These are phyloP conservation scores for Drosophila affinis DNA, from an alignment of 2,888 invertebrate genomes.

Conservation along the genomic window DNA sequence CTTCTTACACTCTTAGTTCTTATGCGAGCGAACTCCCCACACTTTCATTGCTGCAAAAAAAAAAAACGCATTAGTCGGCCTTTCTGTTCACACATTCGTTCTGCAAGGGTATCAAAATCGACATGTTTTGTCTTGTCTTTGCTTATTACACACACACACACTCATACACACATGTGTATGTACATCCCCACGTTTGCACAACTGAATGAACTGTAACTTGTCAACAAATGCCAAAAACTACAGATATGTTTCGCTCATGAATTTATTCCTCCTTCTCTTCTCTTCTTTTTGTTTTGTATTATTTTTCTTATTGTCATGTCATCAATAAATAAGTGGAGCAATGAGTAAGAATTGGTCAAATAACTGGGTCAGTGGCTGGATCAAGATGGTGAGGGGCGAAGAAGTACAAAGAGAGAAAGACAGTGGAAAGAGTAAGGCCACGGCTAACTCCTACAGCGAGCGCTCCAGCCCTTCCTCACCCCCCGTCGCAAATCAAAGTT, in stretches of 20 bases:
- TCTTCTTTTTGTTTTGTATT: conserved; percentile 16
- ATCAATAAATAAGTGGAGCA: conserved; percentile 60
- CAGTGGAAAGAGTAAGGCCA: background rate
- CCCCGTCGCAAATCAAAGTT: background rate
- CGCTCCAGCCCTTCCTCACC: background rate
- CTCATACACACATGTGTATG: background rate
- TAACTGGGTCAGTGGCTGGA: conserved; percentile 53
- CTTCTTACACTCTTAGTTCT: too few relatives aligned
- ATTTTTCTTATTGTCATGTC: conserved; percentile 50
- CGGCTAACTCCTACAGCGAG: background rate
- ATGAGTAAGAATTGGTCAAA: conserved; percentile 6
- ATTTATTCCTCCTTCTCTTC: conserved; percentile 33
- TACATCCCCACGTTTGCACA: conserved; percentile 26
- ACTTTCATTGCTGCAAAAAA: background rate
- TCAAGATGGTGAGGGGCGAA: background rate
- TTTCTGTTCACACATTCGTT: background rate
- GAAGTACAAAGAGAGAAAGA: conserved; percentile 5
- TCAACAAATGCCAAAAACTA: conserved; percentile 57
- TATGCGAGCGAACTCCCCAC: too few relatives aligned
- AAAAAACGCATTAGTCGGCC: too few relatives aligned
- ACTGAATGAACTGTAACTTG: conserved; percentile 57
- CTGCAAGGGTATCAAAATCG: too few relatives aligned
- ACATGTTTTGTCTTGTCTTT: conserved; percentile 44
- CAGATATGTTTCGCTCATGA: conserved; percentile 49
- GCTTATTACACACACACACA: conserved; percentile 26